Conservation (phyloP, 2,888 invertebrate genomes). For the Caenorhabditis sp. region DNA sequence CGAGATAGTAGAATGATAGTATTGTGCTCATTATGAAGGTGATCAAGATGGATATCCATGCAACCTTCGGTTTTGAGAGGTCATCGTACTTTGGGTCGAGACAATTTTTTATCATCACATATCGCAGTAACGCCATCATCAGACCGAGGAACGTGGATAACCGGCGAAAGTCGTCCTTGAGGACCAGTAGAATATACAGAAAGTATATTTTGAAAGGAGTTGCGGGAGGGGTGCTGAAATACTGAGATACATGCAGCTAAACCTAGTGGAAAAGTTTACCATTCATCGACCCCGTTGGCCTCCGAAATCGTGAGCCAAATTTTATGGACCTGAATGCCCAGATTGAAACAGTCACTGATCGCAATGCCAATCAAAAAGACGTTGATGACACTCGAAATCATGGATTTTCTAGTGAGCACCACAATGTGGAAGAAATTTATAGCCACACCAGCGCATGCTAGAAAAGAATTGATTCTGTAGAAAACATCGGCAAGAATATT, state of each 20-base stretch:
- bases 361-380: conserved; percentile 15
- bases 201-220: background rate
- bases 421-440: too few relatives aligned
- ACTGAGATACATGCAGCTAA: too few relatives aligned
- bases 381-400: conserved; percentile 3
- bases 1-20: background rate
- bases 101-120: background rate
- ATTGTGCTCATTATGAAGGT: background rate
- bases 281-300: too few relatives aligned
- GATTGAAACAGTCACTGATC: conserved; percentile 8
- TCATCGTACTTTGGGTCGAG: conserved; percentile 7
- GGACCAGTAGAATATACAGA: background rate
- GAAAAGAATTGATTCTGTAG: too few relatives aligned
- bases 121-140: background rate
- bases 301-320: too few relatives aligned
- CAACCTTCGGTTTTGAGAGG: background rate
- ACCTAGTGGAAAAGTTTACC: too few relatives aligned
- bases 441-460: too few relatives aligned
- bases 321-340: background rate
- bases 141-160: background rate
- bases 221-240: background rate
- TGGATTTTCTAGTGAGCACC: too few relatives aligned
- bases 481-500: too few relatives aligned
- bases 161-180: background rate
- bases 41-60: background rate